Conservation (phyloP, 2,113 vertebrate species). For the Saccopteryx leptura region DNA sequence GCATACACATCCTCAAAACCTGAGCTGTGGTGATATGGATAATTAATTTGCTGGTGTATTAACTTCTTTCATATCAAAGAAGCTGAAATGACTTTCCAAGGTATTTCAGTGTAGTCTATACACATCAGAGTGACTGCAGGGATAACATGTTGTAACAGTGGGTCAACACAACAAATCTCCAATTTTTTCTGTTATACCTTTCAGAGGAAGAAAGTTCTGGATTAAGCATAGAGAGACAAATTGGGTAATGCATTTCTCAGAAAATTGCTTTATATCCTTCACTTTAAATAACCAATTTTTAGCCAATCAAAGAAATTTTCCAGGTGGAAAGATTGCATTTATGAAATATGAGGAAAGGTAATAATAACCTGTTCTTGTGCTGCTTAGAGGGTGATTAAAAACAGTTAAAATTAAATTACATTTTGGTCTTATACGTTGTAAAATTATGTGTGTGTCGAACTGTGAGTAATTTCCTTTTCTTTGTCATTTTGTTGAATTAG, state of each 20-base stretch:
- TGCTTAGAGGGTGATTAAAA: slow-evolving; percentile 19
- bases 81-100: slow-evolving; percentile 5
- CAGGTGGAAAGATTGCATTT: slow-evolving; percentile 42
- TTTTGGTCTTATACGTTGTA: slow-evolving; percentile 9
- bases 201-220: not conserved
- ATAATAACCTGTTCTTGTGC: not conserved
- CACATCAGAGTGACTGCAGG: not conserved
- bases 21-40: not conserved
- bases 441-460: not conserved
- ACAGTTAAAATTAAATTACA: slow-evolving; percentile 3
- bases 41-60: slow-evolving; percentile 53
- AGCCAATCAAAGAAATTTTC: slow-evolving; percentile 41
- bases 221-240: not conserved
- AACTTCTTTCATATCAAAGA: slow-evolving; percentile 66
- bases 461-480: slow-evolving; percentile 18
- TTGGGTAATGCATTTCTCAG: not conserved
- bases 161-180: not conserved
- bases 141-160: not conserved
- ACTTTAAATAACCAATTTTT: slow-evolving; percentile 49
- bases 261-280: not conserved
- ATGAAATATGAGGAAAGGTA: not conserved
- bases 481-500: slow-evolving; percentile 1
- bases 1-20: not conserved
- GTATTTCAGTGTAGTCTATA: not conserved
- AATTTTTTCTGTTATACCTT: not conserved